Evolutionary conservation across 2,113 vertebrate species (phyloP).

Genomic region (Ammodytes dubius): DNA sequence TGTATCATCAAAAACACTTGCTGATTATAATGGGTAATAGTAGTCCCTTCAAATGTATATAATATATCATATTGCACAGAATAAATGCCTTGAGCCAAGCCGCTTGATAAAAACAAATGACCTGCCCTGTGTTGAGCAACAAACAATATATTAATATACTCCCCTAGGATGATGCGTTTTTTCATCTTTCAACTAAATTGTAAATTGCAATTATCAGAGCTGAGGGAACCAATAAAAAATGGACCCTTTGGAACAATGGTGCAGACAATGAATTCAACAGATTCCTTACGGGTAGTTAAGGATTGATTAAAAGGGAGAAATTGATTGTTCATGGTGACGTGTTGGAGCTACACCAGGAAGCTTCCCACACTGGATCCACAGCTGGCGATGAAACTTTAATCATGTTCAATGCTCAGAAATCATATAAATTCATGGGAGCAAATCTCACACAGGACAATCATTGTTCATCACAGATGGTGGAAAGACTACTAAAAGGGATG

Average conservation of each 20-base stretch:
- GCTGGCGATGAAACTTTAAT: background rate
- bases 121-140: conserved; percentile 48
- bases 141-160: conserved; percentile 61
- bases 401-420: background rate
- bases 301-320: conserved; percentile 39
- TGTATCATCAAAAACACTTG: conserved; percentile 29
- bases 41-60: conserved; percentile 33
- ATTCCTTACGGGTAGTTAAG: conserved; percentile 43
- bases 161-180: conserved; percentile 33
- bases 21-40: conserved; percentile 43
- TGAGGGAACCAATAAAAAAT: conserved; percentile 57
- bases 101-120: conserved; percentile 63
- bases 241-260: conserved; percentile 45
- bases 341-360: conserved; percentile 14
- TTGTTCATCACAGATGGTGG: background rate
- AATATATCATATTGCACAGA: conserved; percentile 23
- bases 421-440: background rate
- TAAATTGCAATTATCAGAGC: conserved; percentile 66
- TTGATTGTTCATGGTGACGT: conserved; percentile 13
- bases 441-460: background rate
- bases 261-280: conserved; percentile 35
- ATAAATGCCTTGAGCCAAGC: conserved; percentile 41
- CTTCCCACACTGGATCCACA: background rate
- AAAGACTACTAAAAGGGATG: background rate
- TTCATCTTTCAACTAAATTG: conserved; percentile 52